Conservation (phyloP, 2,888 invertebrate species). For the Morinoia aosen region DNA sequence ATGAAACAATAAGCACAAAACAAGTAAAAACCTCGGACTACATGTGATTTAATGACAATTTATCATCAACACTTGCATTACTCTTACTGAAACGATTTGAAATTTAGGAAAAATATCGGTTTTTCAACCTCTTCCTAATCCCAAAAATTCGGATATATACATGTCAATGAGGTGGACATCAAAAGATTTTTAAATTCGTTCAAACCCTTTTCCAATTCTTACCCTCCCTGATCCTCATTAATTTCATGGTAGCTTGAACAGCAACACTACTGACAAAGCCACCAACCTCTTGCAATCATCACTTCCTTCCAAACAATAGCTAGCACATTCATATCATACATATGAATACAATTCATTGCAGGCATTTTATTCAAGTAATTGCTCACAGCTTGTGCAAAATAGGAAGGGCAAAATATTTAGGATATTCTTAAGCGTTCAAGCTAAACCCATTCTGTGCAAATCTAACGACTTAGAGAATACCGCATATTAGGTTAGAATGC, state of each 20-base stretch:
- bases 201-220: background rate
- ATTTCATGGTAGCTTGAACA: background rate
- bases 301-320: background rate
- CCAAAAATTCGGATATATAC: background rate
- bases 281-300: background rate
- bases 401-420: background rate
- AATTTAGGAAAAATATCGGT: background rate
- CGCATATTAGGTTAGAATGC: background rate
- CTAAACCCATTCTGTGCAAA: background rate
- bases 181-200: background rate
- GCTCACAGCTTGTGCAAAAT: too few species aligned
- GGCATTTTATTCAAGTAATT: too few species aligned
- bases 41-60: background rate
- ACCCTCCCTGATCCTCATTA: background rate
- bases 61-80: background rate
- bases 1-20: background rate
- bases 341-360: too few species aligned
- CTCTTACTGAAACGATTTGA: background rate
- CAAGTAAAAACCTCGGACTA: background rate
- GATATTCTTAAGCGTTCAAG: background rate
- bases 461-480: background rate
- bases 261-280: background rate
- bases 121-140: background rate
- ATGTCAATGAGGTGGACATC: background rate
- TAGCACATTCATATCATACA: background rate